Percentiles rank a stretch among this genome's conserved stretches.
These are phyloP conservation scores for Macrobrachium rosenbergii DNA, from an alignment of 1,140 invertebrate species.

Conservation along the genomic window DNA sequence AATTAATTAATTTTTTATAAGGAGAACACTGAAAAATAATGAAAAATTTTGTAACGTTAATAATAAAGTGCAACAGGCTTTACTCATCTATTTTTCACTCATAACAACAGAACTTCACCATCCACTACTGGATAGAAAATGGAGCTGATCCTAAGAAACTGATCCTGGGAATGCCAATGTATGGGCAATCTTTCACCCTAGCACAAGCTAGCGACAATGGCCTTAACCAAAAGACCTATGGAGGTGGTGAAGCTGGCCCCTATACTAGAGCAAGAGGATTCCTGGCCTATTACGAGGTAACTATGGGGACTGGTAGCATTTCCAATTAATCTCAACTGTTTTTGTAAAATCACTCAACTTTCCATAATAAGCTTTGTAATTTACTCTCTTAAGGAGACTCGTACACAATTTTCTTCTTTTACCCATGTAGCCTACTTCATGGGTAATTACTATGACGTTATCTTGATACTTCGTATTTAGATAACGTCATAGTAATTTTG, in stretches of 20 bases:
- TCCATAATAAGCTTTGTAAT: too few species aligned
- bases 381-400: background rate
- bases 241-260: slow-evolving; percentile 78
- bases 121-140: slow-evolving; percentile 76
- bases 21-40: background rate
- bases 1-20: background rate
- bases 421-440: background rate
- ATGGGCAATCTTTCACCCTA: slow-evolving; percentile 78
- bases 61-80: background rate
- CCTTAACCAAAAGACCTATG: slow-evolving; percentile 75
- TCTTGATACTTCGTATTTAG: too few species aligned
- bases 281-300: slow-evolving; percentile 86
- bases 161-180: slow-evolving; percentile 77
- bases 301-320: slow-evolving; percentile 74
- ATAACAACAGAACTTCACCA: slow-evolving; percentile 73
- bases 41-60: background rate
- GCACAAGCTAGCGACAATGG: slow-evolving; percentile 71
- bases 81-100: slow-evolving; percentile 66
- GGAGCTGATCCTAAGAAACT: slow-evolving; percentile 77
- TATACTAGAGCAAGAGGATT: slow-evolving; percentile 86
- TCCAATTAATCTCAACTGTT: background rate
- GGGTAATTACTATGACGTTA: too few species aligned
- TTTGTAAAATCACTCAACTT: background rate
- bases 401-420: background rate
- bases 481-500: too few species aligned